Percentiles rank a stretch among this genome's conserved stretches.
Evolutionary conservation across 2,797 vertebrate genomes (phyloP).

Genomic region (Mus minutoides): DNA sequence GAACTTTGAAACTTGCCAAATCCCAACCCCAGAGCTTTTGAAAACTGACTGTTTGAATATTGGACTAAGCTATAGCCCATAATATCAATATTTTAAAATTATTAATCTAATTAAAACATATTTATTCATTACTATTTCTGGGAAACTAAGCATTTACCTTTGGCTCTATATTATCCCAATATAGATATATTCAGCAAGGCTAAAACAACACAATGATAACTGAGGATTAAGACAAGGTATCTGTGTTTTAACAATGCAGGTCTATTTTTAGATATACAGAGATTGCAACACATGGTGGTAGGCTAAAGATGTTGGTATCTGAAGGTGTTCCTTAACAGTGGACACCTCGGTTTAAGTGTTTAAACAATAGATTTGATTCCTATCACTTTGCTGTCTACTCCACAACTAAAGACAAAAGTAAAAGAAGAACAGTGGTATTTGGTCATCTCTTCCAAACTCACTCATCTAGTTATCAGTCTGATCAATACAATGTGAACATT

Average conservation of each 20-base stretch:
- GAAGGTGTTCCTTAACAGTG: no score
- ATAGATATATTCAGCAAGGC: background rate
- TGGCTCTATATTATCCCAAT: background rate
- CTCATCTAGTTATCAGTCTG: background rate
- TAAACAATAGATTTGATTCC: background rate
- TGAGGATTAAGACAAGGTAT: background rate
- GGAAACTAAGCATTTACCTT: background rate
- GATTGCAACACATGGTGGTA: background rate
- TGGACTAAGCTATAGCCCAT: background rate
- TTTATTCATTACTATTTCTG: background rate
- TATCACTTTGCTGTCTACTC: background rate
- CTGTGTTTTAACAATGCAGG: background rate
- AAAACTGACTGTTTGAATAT: background rate
- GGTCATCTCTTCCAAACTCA: background rate
- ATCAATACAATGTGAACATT: background rate
- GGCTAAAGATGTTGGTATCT: background rate
- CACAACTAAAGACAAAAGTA: background rate
- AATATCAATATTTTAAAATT: background rate
- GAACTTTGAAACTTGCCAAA: background rate
- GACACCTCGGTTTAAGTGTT: background rate
- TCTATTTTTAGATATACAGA: background rate
- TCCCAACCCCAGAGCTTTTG: background rate
- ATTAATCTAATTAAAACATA: background rate
- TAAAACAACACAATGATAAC: background rate
- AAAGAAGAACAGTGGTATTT: background rate